Evolutionary conservation across 2,888 invertebrate genomes (phyloP), one percentile per base, ranked within the genome.

Genomic region (Cordylochernes scorpioides): DNA sequence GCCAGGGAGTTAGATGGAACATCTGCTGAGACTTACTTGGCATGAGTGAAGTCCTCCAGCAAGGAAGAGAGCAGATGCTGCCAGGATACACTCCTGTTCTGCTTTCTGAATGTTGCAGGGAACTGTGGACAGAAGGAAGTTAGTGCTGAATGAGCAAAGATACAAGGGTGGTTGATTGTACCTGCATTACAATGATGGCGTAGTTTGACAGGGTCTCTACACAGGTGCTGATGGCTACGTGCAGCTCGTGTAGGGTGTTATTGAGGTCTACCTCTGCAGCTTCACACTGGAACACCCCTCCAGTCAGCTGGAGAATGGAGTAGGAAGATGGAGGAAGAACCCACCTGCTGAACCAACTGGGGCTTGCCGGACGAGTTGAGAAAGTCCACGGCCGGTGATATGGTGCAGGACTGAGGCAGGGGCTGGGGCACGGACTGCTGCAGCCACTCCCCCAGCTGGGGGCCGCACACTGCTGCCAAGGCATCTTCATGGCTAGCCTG

Each of bases 291-390:
- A 45, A 44, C 33, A 25, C 35, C 13, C 2, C 14, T 7, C 14
- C 10, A 24, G 25, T 25, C 27, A 7, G 26, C n/a, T 24, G 14
- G 3, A 5, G 6, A 15, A 15, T 9, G 19, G 12, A 10, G 9
- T 10, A 25, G 3, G 12, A 8, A 8, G 14, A 9, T 21, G 2
- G 7, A 13, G 3, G 14, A 8, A n/a, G 14, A 22, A 26, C 33
- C 30, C 27, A 50, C 51, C 47, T 54, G 54, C 16, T 44, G 34
- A 4, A 54, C 45, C 12, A 75, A 66, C 29, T 68, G 65, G 36
- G 66, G 64, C 49, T 80, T 77, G 1, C 78, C 80, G 15, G 78
- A 77, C 38, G 72, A 72, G 30, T 72, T 69, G 7, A 86, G 54
- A 44, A 84, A 77, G 32, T 80, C 78, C 43, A 68, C 69, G 2